These are phyloP conservation scores for Myiozetetes cayanensis DNA, from an alignment of 2,113 vertebrate species.

Conservation along the genomic window DNA sequence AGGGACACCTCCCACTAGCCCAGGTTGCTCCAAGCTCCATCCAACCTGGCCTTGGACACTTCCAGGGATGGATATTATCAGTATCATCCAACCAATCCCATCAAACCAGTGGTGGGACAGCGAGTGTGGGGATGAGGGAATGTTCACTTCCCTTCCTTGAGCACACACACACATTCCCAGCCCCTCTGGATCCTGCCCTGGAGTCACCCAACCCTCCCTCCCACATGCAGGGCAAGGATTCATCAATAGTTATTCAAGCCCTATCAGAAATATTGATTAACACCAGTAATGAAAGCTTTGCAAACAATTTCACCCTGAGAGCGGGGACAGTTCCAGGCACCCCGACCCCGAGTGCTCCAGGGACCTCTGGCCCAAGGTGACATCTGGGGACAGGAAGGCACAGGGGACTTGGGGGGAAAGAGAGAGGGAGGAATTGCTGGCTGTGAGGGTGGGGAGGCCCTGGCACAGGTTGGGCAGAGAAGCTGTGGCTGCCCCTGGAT, in stretches of 20 bases:
- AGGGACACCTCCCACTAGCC: neutral
- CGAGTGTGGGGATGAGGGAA: neutral
- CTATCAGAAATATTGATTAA: neutral
- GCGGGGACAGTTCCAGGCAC: accelerated
- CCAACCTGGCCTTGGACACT: neutral
- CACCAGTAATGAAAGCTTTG: neutral
- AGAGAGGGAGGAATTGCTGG: neutral
- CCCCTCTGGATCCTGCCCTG: too few species aligned
- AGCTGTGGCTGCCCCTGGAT: neutral
- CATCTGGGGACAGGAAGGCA: neutral
- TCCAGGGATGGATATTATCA: neutral
- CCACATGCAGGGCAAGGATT: neutral
- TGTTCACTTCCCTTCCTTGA: neutral
- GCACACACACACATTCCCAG: neutral
- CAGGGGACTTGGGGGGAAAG: neutral
- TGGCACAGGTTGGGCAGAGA: neutral
- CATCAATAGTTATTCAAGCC: neutral
- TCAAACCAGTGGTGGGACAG: neutral
- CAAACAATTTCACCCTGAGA: neutral
- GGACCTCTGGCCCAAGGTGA: neutral
- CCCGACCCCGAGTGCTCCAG: accelerated
- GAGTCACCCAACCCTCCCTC: neutral
- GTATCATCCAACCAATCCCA: neutral
- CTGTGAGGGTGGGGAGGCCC: accelerated
- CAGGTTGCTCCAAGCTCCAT: neutral